Conservation (phyloP, 2,797 vertebrate species). For the Leptatherina wallacei region DNA sequence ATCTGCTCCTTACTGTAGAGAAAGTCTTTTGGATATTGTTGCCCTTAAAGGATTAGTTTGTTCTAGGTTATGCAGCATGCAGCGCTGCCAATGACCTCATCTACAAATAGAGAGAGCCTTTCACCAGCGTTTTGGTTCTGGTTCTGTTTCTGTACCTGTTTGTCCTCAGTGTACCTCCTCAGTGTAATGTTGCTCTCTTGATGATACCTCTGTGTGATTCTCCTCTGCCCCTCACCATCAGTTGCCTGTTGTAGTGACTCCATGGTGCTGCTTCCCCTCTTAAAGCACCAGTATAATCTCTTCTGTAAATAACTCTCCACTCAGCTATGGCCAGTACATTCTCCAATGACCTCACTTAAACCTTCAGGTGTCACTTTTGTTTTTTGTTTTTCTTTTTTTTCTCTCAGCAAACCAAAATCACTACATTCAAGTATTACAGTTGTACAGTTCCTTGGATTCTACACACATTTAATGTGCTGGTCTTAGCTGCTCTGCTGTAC, state of each 20-base stretch:
- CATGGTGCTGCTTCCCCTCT: conserved; percentile 81
- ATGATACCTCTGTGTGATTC: conserved; percentile 79
- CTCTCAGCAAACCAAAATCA: conserved; percentile 88
- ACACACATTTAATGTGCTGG: conserved; percentile 85
- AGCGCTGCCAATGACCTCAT: conserved; percentile 55
- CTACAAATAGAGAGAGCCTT: conserved; percentile 63
- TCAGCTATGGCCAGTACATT: conserved; percentile 87
- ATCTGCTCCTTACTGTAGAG: conserved; percentile 31
- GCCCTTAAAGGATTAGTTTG: conserved; percentile 52
- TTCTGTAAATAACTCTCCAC: conserved; percentile 83
- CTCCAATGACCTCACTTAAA: conserved; percentile 81
- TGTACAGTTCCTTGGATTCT: conserved; percentile 88
- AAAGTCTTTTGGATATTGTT: conserved; percentile 49
- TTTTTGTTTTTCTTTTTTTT: conserved; percentile 43
- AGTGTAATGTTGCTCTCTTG: conserved; percentile 80
- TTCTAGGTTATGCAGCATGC: conserved; percentile 48
- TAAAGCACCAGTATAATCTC: conserved; percentile 78
- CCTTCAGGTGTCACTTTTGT: conserved; percentile 80
- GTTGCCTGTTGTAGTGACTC: conserved; percentile 86
- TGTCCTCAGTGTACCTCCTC: conserved; percentile 72
- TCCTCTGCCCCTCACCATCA: conserved; percentile 83
- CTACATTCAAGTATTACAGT: conserved; percentile 94
- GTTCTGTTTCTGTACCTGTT: conserved; percentile 54
- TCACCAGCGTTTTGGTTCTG: conserved; percentile 60
- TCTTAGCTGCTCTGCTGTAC: conserved; percentile 94